Evolutionary conservation across 1,140 invertebrate genomes (phyloP).

Genomic region (Drosophila malerkotliana): DNA sequence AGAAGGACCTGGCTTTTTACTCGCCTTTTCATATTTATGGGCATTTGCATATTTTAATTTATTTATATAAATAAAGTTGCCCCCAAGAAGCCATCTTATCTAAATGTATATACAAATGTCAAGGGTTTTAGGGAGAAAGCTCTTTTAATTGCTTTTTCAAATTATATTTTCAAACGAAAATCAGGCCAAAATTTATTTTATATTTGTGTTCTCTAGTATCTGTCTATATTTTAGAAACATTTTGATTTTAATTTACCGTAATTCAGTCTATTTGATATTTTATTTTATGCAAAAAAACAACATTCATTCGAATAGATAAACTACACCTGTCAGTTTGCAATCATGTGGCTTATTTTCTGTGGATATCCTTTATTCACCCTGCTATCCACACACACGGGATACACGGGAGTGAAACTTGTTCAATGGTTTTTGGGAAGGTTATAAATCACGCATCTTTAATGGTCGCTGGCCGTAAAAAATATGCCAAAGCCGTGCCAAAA

Average conservation of each 20-base stretch:
- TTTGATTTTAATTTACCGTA: neutral
- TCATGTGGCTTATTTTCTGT: slow-evolving; percentile 17
- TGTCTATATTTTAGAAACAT: neutral
- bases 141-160: slow-evolving; percentile 1
- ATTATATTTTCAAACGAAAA: neutral
- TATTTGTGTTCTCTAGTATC: neutral
- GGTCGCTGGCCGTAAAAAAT: slow-evolving; percentile 45
- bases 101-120: slow-evolving; percentile 15
- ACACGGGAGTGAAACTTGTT: slow-evolving; percentile 10
- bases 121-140: neutral
- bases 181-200: neutral
- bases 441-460: slow-evolving; percentile 69
- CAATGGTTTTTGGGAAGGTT: slow-evolving; percentile 35
- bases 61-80: slow-evolving; percentile 50
- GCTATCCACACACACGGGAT: neutral
- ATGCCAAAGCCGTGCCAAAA: slow-evolving; percentile 47
- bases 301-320: neutral
- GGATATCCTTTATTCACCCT: slow-evolving; percentile 3
- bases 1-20: slow-evolving; percentile 19
- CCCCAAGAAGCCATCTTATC: neutral
- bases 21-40: slow-evolving; percentile 24
- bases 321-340: neutral
- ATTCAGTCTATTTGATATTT: neutral
- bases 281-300: slow-evolving; percentile 1
- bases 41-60: slow-evolving; percentile 58